Base-by-base conservation (phyloP, 1,140 invertebrate species). In the Temnothorax curvispinosus region DNA sequence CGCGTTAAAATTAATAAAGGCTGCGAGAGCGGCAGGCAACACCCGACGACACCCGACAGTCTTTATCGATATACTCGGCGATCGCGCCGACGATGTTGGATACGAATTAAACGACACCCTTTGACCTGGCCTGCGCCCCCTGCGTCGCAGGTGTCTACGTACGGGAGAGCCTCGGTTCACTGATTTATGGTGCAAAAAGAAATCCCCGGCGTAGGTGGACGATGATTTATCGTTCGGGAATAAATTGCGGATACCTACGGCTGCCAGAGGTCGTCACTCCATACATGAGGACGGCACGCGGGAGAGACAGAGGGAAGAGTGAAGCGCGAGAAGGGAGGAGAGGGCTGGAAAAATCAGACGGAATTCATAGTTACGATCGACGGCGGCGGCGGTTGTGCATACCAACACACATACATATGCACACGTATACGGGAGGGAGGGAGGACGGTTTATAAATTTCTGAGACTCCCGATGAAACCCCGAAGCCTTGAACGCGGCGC, bases 161-260 rank as follows among this genome's bases (percentile, higher is more conserved):
- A 76, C 52, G 62, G 13, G 75, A 56, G 67, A 88, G 81, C 60
- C 76, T 60, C 76, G 58, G 75, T 62, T 52, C 74, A 62, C 90
- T 93, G 92, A 93, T 93, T 93, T 93, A 93, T 89, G 92, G 89
- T 86, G 85, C 84, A 88, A 92, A 93, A 93, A 92, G 92, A 92
- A 93, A 92, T 93, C 92, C 90, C 91, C 76, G 87, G 87, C 91
- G 92, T 93, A 89, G 92, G 92, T 91, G 92, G 91, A 93, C 91
- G 90, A 93, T 92, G 92, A 93, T 93, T 93, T 93, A 93, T 93
- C 87, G 85, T 58, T 35, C 60, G 64, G 85, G 84, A 88, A 92
- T 93, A 93, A 91, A 93, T 93, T 93, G 92, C 89, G 88, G 87
- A 91, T 93, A 88, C 81, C 86, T 92, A 90, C 67, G 87, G 47